Evolutionary conservation across 1,140 invertebrate genomes (phyloP).

Genomic region (Macrotrachela quadricornifera): DNA sequence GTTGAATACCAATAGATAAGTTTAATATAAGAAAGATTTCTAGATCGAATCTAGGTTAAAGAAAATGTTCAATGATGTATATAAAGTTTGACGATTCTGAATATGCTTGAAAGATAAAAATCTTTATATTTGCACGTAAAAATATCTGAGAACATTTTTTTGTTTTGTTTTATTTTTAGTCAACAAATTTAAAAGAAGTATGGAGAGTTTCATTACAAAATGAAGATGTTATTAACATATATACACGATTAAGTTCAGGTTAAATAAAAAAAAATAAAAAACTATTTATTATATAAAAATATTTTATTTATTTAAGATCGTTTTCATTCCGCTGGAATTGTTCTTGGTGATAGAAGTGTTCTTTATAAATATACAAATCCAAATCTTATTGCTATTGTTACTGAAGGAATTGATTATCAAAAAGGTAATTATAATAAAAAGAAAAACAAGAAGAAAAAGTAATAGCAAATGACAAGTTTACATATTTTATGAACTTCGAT

Average conservation of each 20-base stretch:
- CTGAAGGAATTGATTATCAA: constrained; percentile 48
- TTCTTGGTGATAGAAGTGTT: constrained; percentile 76
- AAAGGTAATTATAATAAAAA: constrained; percentile 37
- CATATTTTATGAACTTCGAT: too few relatives aligned
- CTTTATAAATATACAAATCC: constrained; percentile 97
- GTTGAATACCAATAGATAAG: too few relatives aligned
- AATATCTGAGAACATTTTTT: too few relatives aligned
- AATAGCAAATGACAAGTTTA: too few relatives aligned
- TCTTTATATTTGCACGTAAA: too few relatives aligned
- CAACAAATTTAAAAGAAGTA: neutral
- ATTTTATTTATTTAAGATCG: constrained; percentile 44
- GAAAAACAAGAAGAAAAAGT: too few relatives aligned
- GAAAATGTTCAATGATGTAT: too few relatives aligned
- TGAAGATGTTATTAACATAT: neutral
- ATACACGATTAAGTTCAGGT: neutral
- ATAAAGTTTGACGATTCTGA: too few relatives aligned
- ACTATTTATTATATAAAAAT: neutral
- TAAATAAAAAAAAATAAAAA: neutral
- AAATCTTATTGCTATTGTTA: constrained; percentile 67
- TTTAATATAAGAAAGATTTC: too few relatives aligned
- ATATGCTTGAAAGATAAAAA: too few relatives aligned
- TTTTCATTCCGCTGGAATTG: constrained; percentile 82
- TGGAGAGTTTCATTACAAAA: neutral
- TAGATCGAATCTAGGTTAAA: too few relatives aligned
- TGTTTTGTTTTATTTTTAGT: neutral